Base-by-base conservation (phyloP, 2,113 vertebrate species). In the Empidonax traillii region DNA sequence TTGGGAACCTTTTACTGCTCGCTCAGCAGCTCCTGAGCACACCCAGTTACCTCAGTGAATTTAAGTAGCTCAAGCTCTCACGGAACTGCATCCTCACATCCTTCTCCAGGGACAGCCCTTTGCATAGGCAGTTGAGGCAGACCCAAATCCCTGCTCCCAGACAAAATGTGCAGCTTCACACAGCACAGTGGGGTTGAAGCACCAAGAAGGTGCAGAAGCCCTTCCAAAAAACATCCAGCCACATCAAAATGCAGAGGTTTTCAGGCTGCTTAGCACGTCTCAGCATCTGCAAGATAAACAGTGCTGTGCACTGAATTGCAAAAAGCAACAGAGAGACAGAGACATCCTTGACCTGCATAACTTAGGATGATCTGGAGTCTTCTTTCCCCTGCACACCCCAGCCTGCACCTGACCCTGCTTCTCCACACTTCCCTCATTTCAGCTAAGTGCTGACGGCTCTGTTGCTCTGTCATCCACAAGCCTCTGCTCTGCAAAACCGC, bases 171-270 rank as follows among this genome's bases (percentile, higher is more conserved):
- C 44, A 31, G 5, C 35, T 72, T 75, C 61, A 20, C 30, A 15
- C 18, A 43, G 25, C 24, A 18, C 22, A 30, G 43, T 30, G 56
- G 37, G 10, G 20, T 3, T 69, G 62, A 61, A 80, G 28, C 35
- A 65, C 13, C 14, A 58, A 19, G 18, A 6, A 14, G 4, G 11
- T 4, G 25, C 10, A 11, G 17, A n/a, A 69, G 2, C 39, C 12
- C 25, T 87, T 74, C 43, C 25, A 71, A 78, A 78, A 74, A 69
- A 14, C 8, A 11, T 43, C 49, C 56, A 73, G 1, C 35, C 28
- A 2, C 2, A 0, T 39, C 37, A 52, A 74, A 82, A 65, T 1
- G 3, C n/a, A 14, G 5, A 18, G 31, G 7, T 31, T 2, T 55
- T 28, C 7, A 8, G 41, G 24, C 14, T 81, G 43, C 59, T 31